Evolutionary conservation across 2,888 invertebrate genomes (phyloP), one percentile per base, ranked within the genome.

Genomic region (Diarsia brunnea): DNA sequence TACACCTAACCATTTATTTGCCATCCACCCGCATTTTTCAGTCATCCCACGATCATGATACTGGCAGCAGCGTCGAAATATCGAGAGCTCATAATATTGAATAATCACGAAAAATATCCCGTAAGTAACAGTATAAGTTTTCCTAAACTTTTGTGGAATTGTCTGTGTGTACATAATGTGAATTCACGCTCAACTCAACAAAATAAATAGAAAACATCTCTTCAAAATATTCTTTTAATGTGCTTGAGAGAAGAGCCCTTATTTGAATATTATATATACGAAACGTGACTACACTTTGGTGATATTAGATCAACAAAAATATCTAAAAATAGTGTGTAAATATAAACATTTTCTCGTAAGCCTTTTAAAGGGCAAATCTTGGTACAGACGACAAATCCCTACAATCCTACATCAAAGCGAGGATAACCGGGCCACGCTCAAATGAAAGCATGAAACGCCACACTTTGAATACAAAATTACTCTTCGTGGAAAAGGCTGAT

Each of bases 391-490:
- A 73, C 69, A 80, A 87, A 80, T 79, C 75, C 67, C 61, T 43
- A 63, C 75, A 80, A 78, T 74, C 67, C 61, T 43, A 63, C 75
- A 79, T 80, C 64, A 77, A 79, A 87, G 67, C 49, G 38, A 3
- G 63, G 66, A 69, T 79, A 74, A 81, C 27, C 11, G n/a, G 14
- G 66, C 16, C 60, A 51, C 61, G 64, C 61, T 69, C 51, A 70
- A 79, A 73, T 75, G 66, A 67, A 72, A 75, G 73, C 61, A 71
- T 75, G 66, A 71, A 78, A 65, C 14, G 63, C 12, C 51, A 69
- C 68, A 73, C 78, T 80, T 64, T 86, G 83, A 87, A 87, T 85
- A 85, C 65, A 67, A 82, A 82, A 79, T 78, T 72, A 81, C 43
- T 51, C 58, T 71, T 38, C 31, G 55, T 24, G 27, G 31, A 58